Evolutionary conservation across 1,140 invertebrate genomes (phyloP).

Genomic region (Penaeus indicus): DNA sequence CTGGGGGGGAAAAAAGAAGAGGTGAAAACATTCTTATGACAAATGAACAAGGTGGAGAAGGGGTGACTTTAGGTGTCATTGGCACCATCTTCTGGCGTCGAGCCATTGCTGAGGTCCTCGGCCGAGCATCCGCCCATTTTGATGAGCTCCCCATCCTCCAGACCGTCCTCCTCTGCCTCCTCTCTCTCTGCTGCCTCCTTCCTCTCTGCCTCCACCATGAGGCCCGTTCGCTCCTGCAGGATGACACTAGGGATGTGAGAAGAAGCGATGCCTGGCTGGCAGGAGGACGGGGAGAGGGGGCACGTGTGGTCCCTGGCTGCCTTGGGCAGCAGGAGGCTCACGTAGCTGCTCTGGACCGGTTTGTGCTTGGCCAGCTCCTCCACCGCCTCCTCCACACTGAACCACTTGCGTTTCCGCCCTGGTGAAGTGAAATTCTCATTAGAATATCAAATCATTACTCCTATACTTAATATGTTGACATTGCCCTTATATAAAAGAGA

Average conservation of each 20-base stretch:
- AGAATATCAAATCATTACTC: background rate
- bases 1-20: too few species aligned
- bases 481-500: too few species aligned
- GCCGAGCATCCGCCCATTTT: background rate
- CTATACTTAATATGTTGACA: too few species aligned
- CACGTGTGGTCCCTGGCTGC: slow-evolving; percentile 27
- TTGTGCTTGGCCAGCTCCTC: slow-evolving; percentile 88
- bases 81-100: background rate
- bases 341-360: slow-evolving; percentile 88
- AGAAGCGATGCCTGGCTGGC: background rate
- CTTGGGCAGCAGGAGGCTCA: slow-evolving; percentile 71
- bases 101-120: slow-evolving; percentile 33
- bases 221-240: background rate
- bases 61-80: slow-evolving; percentile 19
- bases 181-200: background rate
- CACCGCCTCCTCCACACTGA: slow-evolving; percentile 88
- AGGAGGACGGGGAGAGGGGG: slow-evolving; percentile 31
- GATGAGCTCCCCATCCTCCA: background rate
- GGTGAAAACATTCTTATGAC: too few species aligned
- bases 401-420: slow-evolving; percentile 93
- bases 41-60: too few species aligned
- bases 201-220: background rate
- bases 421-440: slow-evolving; percentile 60
- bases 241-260: background rate
- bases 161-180: background rate